Evolutionary conservation across 2,113 vertebrate genomes (phyloP).

Genomic region (Megaceryle maxima): DNA sequence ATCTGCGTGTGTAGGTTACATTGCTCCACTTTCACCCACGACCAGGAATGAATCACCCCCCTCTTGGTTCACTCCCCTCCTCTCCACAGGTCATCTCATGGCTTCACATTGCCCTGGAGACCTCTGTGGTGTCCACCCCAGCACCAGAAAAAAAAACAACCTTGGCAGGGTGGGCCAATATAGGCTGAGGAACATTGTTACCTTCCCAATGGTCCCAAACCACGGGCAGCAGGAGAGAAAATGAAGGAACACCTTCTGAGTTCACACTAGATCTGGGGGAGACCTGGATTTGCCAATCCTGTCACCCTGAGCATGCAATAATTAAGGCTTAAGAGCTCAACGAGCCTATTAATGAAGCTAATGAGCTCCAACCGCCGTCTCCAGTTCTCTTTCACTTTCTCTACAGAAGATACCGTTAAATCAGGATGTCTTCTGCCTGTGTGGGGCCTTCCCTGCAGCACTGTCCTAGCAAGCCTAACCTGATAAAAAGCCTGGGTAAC

Average conservation of each 20-base stretch:
- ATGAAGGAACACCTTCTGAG: rapidly evolving
- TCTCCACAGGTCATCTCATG: rapidly evolving
- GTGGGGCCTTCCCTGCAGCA: not conserved
- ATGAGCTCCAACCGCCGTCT: not conserved
- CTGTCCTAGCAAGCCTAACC: not conserved
- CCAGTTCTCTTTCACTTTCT: not conserved
- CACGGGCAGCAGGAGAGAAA: rapidly evolving
- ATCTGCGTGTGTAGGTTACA: rapidly evolving
- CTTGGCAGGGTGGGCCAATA: rapidly evolving
- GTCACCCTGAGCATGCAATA: not conserved
- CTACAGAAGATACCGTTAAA: not conserved
- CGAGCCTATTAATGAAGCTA: not conserved
- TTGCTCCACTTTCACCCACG: rapidly evolving
- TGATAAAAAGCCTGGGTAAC: not conserved
- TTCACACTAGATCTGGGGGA: rapidly evolving
- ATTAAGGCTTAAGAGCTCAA: not conserved
- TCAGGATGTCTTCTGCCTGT: not conserved
- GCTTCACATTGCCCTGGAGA: not conserved
- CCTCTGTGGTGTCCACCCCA: rapidly evolving
- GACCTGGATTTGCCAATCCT: not conserved
- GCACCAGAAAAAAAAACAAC: not conserved
- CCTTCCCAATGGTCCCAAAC: not conserved
- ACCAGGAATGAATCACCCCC: not conserved
- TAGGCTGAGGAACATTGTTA: not conserved
- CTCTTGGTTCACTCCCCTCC: not conserved